phyloP scores from a whole-genome alignment of 1,140 invertebrate species.

The Aethina tumida region DNA sequence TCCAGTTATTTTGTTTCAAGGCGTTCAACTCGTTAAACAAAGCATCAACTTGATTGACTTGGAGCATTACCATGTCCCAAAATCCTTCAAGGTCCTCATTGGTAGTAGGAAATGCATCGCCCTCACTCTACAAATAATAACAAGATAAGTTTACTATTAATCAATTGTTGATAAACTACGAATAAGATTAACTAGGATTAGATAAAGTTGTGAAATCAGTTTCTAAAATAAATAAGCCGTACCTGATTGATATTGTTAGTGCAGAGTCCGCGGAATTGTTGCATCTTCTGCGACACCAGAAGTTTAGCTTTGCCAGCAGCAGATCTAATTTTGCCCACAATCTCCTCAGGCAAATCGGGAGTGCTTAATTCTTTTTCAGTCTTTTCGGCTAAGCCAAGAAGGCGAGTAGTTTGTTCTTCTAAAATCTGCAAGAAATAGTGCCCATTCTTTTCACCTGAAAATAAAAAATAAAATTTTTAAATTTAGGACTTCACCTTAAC shows the following conservation, averaged over 20 bases:
- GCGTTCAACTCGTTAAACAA: constrained; percentile 67
- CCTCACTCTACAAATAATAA: constrained; percentile 46
- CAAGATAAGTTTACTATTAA: constrained; percentile 3
- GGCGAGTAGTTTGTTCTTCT: constrained; percentile 57
- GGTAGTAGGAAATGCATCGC: constrained; percentile 80
- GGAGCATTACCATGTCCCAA: constrained; percentile 94
- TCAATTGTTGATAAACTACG: background rate
- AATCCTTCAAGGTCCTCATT: constrained; percentile 85
- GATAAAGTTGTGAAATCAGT: constrained; percentile 3
- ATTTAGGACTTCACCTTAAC: too few relatives aligned
- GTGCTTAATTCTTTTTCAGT: constrained; percentile 50
- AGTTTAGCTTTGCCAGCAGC: constrained; percentile 86
- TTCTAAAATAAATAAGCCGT: constrained; percentile 22
- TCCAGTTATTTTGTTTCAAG: constrained; percentile 63
- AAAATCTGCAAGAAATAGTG: constrained; percentile 67
- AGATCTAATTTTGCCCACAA: constrained; percentile 70
- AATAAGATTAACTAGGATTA: background rate
- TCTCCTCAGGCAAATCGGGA: constrained; percentile 59
- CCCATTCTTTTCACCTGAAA: constrained; percentile 46
- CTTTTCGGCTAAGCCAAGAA: constrained; percentile 54
- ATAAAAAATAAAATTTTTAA: too few relatives aligned
- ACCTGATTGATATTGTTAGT: constrained; percentile 63
- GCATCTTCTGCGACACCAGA: constrained; percentile 84
- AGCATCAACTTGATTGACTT: constrained; percentile 71
- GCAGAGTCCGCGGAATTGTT: constrained; percentile 82